These are phyloP conservation scores for Argynnis bischoffii DNA, from an alignment of 2,888 invertebrate genomes.

Conservation along the genomic window DNA sequence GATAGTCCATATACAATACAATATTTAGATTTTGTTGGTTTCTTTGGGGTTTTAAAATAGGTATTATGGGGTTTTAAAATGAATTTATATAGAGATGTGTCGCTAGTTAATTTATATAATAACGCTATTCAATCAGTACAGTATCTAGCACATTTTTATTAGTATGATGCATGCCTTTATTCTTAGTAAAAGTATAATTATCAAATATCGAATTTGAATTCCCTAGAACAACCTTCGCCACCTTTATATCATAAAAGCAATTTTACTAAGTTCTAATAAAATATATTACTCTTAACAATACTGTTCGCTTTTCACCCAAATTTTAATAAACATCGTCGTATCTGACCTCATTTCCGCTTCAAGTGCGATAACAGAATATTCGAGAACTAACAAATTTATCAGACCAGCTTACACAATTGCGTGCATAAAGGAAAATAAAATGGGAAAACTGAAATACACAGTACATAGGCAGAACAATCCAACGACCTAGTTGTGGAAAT, in stretches of 20 bases:
- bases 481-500: slow-evolving; percentile 76
- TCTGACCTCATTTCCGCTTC: slow-evolving; percentile 29
- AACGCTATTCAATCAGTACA: no score
- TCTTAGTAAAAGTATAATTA: no score
- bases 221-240: not conserved
- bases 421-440: slow-evolving; percentile 71
- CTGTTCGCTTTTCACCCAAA: slow-evolving; percentile 17
- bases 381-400: slow-evolving; percentile 49
- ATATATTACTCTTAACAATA: not conserved
- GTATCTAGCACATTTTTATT: no score
- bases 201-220: no score
- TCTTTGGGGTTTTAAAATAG: no score
- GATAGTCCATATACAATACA: no score
- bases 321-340: slow-evolving; percentile 15
- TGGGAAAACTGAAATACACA: slow-evolving; percentile 65
- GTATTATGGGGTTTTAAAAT: no score
- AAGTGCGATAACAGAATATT: slow-evolving; percentile 29
- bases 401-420: slow-evolving; percentile 63
- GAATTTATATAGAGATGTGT: no score
- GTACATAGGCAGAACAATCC: slow-evolving; percentile 73
- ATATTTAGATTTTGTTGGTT: no score
- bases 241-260: not conserved
- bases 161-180: no score
- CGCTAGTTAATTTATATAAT: no score
- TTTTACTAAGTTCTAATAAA: not conserved